Evolutionary conservation across 2,113 vertebrate species (phyloP).

Genomic region (Callorhinus ursinus): DNA sequence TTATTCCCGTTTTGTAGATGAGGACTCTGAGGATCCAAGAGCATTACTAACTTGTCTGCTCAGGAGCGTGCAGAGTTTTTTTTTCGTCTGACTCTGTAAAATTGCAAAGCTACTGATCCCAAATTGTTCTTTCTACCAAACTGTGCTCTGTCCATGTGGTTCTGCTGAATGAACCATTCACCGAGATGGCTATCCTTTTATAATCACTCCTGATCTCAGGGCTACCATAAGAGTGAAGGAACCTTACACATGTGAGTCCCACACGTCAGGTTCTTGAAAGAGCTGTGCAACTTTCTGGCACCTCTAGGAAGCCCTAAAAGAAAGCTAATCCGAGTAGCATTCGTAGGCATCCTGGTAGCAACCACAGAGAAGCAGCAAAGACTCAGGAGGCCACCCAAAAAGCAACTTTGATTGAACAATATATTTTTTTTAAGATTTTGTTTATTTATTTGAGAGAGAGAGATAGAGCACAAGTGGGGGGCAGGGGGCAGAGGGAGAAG

Average conservation of each 20-base stretch:
- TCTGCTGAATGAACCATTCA: neutral
- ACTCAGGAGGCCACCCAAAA: neutral
- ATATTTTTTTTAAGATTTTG: neutral
- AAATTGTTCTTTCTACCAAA: neutral
- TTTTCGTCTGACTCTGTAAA: neutral
- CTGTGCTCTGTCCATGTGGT: rapidly evolving
- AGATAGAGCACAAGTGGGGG: too few relatives aligned
- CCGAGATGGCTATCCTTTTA: too few relatives aligned
- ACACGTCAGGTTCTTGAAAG: neutral
- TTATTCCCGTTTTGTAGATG: neutral
- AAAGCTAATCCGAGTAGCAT: neutral
- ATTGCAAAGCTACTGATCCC: neutral
- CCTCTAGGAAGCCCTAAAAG: neutral
- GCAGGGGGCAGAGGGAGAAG: too few relatives aligned
- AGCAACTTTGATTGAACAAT: neutral
- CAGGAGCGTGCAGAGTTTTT: neutral
- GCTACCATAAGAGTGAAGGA: neutral
- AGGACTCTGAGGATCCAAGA: neutral
- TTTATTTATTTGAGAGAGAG: too few relatives aligned
- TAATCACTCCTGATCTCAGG: neutral
- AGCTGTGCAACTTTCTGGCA: neutral
- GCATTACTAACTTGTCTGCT: neutral
- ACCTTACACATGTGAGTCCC: neutral
- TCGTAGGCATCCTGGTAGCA: neutral
- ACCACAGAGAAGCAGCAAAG: neutral